Conservation (phyloP, 1,140 invertebrate genomes). For the Saccostrea echinata region DNA sequence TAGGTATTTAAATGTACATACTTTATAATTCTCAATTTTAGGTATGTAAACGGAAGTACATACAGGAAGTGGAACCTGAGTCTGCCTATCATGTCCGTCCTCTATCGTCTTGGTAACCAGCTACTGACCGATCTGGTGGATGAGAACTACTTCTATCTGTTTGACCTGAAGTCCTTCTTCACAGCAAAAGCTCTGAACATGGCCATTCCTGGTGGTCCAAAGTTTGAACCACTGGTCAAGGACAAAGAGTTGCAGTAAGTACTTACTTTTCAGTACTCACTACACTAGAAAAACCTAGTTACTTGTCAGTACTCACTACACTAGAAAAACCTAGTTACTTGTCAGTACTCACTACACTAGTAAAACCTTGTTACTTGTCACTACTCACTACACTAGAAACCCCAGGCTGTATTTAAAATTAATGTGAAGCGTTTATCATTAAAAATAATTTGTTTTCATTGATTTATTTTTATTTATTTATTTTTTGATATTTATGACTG, state of each 20-base stretch:
- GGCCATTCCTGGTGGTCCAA: slow-evolving; percentile 99
- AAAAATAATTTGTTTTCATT: too few relatives aligned
- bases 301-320: too few relatives aligned
- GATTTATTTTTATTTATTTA: too few relatives aligned
- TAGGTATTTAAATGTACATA: slow-evolving; percentile 98
- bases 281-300: not conserved
- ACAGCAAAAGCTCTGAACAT: slow-evolving; percentile 99
- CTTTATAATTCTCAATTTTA: slow-evolving; percentile 81
- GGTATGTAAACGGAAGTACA: slow-evolving; percentile 97
- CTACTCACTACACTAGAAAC: too few relatives aligned
- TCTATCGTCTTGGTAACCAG: slow-evolving; percentile 98
- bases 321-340: not conserved
- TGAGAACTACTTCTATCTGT: slow-evolving; percentile 99
- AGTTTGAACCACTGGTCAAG: slow-evolving; percentile 99
- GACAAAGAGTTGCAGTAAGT: slow-evolving; percentile 94
- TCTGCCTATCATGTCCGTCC: slow-evolving; percentile 97
- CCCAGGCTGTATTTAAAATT: too few relatives aligned
- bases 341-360: too few relatives aligned
- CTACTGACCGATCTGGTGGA: slow-evolving; percentile 99
- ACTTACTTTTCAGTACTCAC: not conserved
- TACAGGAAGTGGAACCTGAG: slow-evolving; percentile 97
- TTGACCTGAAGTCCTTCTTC: slow-evolving; percentile 99
- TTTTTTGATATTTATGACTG: too few relatives aligned
- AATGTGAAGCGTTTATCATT: too few relatives aligned
- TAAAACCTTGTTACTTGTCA: not conserved